Percentiles rank a stretch among this genome's conserved stretches.
These are phyloP conservation scores for Malurus elegans DNA, from an alignment of 2,113 vertebrate genomes.

Conservation along the genomic window DNA sequence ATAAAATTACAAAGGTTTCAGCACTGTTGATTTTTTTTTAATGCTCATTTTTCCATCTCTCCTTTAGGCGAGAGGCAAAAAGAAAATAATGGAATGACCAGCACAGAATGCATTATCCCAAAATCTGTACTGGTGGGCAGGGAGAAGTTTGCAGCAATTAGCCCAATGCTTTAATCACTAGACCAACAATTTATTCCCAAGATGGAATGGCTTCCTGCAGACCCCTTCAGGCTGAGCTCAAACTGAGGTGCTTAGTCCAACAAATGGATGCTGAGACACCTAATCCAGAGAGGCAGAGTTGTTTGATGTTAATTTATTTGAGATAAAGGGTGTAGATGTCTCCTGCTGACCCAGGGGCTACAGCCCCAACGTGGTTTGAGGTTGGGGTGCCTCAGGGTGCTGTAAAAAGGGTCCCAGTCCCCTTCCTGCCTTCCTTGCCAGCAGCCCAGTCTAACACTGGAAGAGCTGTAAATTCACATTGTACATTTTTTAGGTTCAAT, in stretches of 20 bases:
- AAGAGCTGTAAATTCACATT: background rate
- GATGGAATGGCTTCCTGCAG: background rate
- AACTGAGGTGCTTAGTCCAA: background rate
- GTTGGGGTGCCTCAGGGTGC: background rate
- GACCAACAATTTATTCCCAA: background rate
- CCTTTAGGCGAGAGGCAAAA: background rate
- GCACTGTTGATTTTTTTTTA: background rate
- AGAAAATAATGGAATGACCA: background rate
- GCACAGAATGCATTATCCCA: background rate
- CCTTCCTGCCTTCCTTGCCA: background rate
- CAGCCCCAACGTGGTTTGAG: background rate
- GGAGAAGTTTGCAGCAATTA: background rate
- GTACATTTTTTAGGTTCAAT: background rate
- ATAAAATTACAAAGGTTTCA: background rate
- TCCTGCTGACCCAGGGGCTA: background rate
- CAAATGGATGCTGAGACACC: rapidly evolving
- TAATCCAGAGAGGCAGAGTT: background rate
- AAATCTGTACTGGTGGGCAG: background rate
- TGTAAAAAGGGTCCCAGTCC: background rate
- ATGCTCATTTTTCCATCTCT: background rate
- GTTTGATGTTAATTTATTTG: background rate
- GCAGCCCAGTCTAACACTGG: background rate
- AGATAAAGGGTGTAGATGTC: background rate
- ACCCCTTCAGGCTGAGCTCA: background rate
- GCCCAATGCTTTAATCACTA: background rate